These are phyloP conservation scores for Eupithecia subumbrata DNA, from an alignment of 2,888 invertebrate genomes.

Conservation along the genomic window DNA sequence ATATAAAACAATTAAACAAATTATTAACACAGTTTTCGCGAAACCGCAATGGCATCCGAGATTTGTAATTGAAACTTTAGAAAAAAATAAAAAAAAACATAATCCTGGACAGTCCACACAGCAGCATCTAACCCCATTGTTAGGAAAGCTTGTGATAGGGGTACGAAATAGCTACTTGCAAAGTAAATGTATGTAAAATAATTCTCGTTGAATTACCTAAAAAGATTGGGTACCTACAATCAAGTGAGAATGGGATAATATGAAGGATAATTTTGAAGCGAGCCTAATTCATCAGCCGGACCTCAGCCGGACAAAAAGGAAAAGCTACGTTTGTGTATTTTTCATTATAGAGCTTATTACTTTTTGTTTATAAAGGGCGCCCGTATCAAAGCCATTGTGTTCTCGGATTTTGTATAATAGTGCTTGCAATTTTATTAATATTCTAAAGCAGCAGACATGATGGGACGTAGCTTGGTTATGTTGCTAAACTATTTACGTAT, in stretches of 20 bases:
- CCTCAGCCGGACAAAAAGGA: slow-evolving; percentile 14
- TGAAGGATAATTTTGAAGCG: slow-evolving; percentile 36
- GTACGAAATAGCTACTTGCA: background rate
- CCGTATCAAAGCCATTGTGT: slow-evolving; percentile 6
- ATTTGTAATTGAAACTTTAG: too few relatives aligned
- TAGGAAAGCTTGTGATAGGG: background rate
- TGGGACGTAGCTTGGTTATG: background rate
- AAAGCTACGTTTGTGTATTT: slow-evolving; percentile 28
- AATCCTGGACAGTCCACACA: background rate
- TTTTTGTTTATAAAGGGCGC: slow-evolving; percentile 29
- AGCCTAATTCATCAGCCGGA: slow-evolving; percentile 35
- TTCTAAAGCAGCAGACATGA: background rate
- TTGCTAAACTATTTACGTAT: background rate
- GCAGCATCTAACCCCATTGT: background rate
- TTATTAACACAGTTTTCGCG: background rate
- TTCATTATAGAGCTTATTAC: slow-evolving; percentile 33
- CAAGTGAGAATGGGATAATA: slow-evolving; percentile 29
- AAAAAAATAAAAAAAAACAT: background rate
- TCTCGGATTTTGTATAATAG: background rate
- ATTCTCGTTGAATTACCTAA: slow-evolving; percentile 1
- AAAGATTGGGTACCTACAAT: slow-evolving; percentile 6
- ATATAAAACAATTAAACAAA: background rate
- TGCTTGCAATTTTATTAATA: background rate
- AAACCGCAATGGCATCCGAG: background rate
- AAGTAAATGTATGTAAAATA: background rate